phyloP scores from a whole-genome alignment of 2,888 invertebrate genomes.

The Ditula angustiorana region DNA sequence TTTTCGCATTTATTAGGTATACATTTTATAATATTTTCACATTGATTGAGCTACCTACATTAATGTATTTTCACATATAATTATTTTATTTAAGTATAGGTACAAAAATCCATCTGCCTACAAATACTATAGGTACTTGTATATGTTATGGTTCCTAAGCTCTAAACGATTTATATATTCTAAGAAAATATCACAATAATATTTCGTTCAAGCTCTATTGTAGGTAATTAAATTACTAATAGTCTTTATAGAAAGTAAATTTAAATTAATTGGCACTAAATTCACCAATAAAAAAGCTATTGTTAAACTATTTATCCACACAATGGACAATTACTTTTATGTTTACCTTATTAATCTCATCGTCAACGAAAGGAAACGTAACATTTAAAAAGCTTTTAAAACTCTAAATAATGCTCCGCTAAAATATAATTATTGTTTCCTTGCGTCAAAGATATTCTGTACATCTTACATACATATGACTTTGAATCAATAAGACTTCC shows the following conservation, averaged over 20 bases:
- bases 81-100: no score
- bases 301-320: neutral
- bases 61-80: no score
- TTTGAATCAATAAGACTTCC: constrained; percentile 17
- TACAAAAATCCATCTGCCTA: no score
- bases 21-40: no score
- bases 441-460: constrained; percentile 22
- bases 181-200: constrained; percentile 54
- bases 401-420: neutral
- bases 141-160: no score
- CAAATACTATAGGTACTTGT: no score
- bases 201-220: constrained; percentile 37
- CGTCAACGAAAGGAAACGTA: constrained; percentile 37
- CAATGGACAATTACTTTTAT: constrained; percentile 2
- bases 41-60: no score
- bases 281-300: constrained; percentile 21
- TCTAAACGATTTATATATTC: neutral
- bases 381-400: no score
- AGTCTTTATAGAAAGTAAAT: constrained; percentile 4
- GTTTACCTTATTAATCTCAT: constrained; percentile 5
- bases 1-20: no score
- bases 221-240: neutral
- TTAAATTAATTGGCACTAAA: constrained; percentile 20
- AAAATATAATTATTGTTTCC: constrained; percentile 33
- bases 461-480: neutral